Evolutionary conservation across 35 echinoderm and acorn worm genomes (phyloP).

Genomic region (Apostichopus japonicus): DNA sequence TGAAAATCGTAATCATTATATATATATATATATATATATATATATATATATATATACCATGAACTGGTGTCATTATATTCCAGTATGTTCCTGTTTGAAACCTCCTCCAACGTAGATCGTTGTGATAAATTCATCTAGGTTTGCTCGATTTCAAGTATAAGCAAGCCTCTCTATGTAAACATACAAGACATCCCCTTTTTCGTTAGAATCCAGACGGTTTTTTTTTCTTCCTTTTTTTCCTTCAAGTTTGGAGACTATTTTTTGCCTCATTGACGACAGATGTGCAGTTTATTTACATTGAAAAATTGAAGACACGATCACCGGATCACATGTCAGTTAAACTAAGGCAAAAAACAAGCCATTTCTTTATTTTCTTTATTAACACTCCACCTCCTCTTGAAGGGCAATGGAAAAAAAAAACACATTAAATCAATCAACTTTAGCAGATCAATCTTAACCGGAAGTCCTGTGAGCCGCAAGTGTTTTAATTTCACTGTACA

Average conservation of each 20-base stretch:
- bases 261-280: background rate
- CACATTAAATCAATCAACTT: background rate
- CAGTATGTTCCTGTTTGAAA: no score
- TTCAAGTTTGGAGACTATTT: background rate
- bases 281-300: background rate
- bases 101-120: no score
- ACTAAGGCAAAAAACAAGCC: background rate
- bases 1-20: no score
- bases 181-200: no score
- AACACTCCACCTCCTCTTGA: background rate
- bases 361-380: background rate
- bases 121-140: no score
- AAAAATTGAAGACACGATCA: constrained; percentile 12
- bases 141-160: no score
- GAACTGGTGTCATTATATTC: no score
- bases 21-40: no score
- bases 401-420: background rate
- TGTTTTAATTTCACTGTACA: background rate
- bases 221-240: background rate
- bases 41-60: no score
- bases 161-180: no score
- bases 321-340: background rate
- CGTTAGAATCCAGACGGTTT: background rate
- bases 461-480: background rate
- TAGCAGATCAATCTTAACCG: background rate